Base-by-base conservation (phyloP, 2,888 invertebrate species). In the Athripsodes cinereus region DNA sequence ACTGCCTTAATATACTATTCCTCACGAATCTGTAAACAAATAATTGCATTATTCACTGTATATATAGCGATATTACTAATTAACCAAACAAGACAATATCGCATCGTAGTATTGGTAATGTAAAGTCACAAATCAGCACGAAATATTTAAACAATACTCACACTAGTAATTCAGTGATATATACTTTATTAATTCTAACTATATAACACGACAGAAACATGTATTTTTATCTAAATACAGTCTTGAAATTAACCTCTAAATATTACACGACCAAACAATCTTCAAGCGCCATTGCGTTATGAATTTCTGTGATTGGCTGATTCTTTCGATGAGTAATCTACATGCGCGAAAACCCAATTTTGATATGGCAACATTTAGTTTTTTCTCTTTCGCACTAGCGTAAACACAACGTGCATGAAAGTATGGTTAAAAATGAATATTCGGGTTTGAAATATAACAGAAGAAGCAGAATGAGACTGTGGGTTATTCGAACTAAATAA, bases 231-330 rank as follows among this genome's bases (percentile, higher is more conserved):
- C 8, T 40, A 40, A 26, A 40, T 40, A 40, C 3, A 26, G 44
- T 50, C 52, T 56, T 26, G 10, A 26, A 26, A 56, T 57, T 60
- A 60, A 60, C 60, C 60, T 60, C 46, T 22, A 60, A 57, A 59
- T 31, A 40, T 46, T 56, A 60, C 21, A 47, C 56, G 31, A 53
- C 56, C 57, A 60, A 60, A 57, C 60, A 53, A 56, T 44, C 40
- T 2, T n/a, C 46, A 34, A 50, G 56, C 57, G 60, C 60, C 60
- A 60, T 60, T 60, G 60, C 52, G 57, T 35, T 40, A 35, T 52
- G 57, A 57, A 31, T 20, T 16, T 40, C 16, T 40, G 16, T 40
- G 40, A 40, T 40, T 40, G 40, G 40, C 13, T 13, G 26, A 40
- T 8, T 40, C 8, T 3, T 2, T 20, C 11, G 19, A 48, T 52